These are phyloP conservation scores for Ephestia elutella DNA, from an alignment of 1,140 invertebrate genomes.

Conservation along the genomic window DNA sequence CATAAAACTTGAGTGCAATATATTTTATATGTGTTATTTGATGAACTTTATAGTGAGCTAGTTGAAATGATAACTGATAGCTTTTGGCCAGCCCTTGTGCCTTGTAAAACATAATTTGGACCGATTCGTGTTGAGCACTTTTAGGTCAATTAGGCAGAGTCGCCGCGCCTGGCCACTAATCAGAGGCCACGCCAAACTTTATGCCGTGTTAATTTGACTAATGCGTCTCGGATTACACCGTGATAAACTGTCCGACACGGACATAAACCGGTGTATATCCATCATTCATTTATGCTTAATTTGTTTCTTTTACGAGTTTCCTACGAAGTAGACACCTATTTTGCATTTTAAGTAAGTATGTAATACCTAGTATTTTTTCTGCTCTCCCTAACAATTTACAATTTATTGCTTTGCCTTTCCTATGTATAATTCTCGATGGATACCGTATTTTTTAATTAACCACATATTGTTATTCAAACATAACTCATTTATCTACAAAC, in stretches of 20 bases:
- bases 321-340: not conserved
- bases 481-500: no score
- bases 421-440: no score
- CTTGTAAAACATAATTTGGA: conserved; percentile 56
- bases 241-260: conserved; percentile 37
- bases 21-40: not conserved
- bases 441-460: no score
- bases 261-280: conserved; percentile 24
- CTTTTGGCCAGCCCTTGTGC: conserved; percentile 40
- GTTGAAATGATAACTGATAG: not conserved
- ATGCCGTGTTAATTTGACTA: conserved; percentile 72
- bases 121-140: conserved; percentile 69
- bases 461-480: no score
- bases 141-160: conserved; percentile 71
- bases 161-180: conserved; percentile 53
- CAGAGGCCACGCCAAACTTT: conserved; percentile 65
- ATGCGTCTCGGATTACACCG: conserved; percentile 60
- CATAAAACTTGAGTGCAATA: not conserved
- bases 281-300: conserved; percentile 30
- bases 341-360: not conserved
- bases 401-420: no score
- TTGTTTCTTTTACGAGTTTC: conserved; percentile 17
- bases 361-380: no score
- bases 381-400: no score
- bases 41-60: not conserved